Evolutionary conservation across 2,113 vertebrate species (phyloP).

Genomic region (Ornithorhynchus anatinus): DNA sequence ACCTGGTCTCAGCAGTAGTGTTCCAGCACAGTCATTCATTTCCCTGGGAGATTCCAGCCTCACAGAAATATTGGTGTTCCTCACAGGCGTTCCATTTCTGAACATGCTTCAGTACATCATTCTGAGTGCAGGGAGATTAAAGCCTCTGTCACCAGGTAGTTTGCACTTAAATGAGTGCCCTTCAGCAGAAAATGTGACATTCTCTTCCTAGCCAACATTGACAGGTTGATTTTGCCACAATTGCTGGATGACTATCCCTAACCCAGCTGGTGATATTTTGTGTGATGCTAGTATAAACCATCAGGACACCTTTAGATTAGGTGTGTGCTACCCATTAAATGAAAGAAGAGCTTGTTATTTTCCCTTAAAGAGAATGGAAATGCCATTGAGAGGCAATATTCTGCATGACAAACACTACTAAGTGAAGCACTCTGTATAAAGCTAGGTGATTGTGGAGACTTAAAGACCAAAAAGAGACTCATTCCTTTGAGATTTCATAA

Average conservation of each 20-base stretch:
- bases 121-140: background rate
- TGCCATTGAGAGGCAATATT: background rate
- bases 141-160: no score
- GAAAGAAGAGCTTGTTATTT: background rate
- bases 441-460: no score
- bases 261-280: background rate
- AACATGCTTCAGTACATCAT: no score
- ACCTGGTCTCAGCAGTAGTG: background rate
- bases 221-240: background rate
- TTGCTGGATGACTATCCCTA: background rate
- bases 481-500: no score
- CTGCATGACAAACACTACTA: background rate
- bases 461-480: no score
- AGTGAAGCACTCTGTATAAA: background rate
- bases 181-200: background rate
- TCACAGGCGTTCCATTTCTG: background rate
- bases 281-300: background rate
- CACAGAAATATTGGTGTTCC: background rate
- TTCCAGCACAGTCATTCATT: background rate
- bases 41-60: accelerated
- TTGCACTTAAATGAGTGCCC: background rate
- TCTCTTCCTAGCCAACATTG: background rate
- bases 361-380: background rate
- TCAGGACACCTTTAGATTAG: background rate
- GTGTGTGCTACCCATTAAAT: background rate